Evolutionary conservation across 2,888 invertebrate species (phyloP), one percentile per base, ranked within the genome.

Genomic region (Ochropacha duplaris): DNA sequence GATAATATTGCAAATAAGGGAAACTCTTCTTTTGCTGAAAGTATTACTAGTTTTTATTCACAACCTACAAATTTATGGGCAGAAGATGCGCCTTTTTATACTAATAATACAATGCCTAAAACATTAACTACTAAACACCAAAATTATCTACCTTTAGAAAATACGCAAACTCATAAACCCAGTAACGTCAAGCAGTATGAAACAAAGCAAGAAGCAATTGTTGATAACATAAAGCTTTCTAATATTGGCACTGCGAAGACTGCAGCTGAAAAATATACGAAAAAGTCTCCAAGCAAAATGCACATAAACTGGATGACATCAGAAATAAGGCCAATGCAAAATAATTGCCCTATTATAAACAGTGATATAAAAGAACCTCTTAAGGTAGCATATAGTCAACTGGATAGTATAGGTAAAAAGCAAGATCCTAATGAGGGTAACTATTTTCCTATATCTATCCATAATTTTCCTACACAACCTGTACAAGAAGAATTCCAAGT

Each of bases 221-320:
- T 76, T 22, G 81, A 83, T 57, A 77, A 69, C 57, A 65, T 81
- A 52, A 92, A 92, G 74, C 54, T 83, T 5, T 62, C 77, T 11
- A 80, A 80, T 68, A 74, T 76, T 57, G 67, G 66, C 11, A 74
- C 75, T 26, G 72, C 76, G 34, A 84, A 84, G 57, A 81, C 86
- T 61, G 67, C 81, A 56, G 64, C 83, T 39, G 92, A 92, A 59
- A 92, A 92, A 63, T 91, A 83, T 69, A 86, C 87, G 0, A 92
- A 92, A 65, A 92, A 92, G 62, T 89, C 89, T 6, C 89, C 90
- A 1, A 89, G 71, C 58, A 92, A 92, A 83, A 91, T 86, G 87
- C 92, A 92, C 61, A 92, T 92, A 34, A 92, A 92, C 69, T 92
- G 92, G 92, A 92, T 92, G 92, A 92, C 92, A 22, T 92, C 92